Evolutionary conservation across 2,888 invertebrate species (phyloP), one percentile per base, ranked within the genome.

Genomic region (Onthophagus sagittarius): DNA sequence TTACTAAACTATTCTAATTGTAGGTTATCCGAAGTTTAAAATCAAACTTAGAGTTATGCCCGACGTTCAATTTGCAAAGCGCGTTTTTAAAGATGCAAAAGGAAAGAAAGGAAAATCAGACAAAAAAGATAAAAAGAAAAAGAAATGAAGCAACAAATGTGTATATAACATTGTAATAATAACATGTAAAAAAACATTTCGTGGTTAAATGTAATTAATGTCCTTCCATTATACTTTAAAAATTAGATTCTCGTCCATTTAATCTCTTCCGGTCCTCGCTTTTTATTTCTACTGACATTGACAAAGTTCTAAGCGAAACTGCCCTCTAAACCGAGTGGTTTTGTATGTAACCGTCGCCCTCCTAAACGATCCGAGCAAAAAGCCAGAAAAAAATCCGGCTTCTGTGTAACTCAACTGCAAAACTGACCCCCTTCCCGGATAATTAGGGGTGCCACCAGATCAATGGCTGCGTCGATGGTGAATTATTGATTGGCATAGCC

Each of bases 11-110:
- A n/a, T n/a, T n/a, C n/a, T n/a, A 53, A 39, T 72, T 72, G 15
- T 15, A 74, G 74, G 74, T 71, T 74, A 63, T 53, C 74, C 74
- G 33, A 74, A 62, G 13, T 63, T 72, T 31, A 62, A 71, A 3
- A 15, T 14, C 0, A 33, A 72, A 62, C 33, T 72, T 7, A 14
- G 63, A n/a, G 31, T 67, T 3, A 33, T 70, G 11, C 71, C 71
- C 5, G 71, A 74, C 13, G 63, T 74, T 5, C 65, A 63, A 31
- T 74, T 74, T 15, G 72, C 72, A 14, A 74, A 74, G 62, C 72
- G 71, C 5, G 69, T 31, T 14, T 14, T 62, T 14, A 74, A 74
- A 62, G 67, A 71, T 13, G 14, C 9, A 2, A 71, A 53, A 67
- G 72, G 32, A 13, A 70, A 70, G 64, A 53, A 72, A n/a, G 65